Percentiles rank a stretch among this genome's conserved stretches.
Evolutionary conservation across 2,113 vertebrate species (phyloP).

Genomic region (Saimiri boliviensis): DNA sequence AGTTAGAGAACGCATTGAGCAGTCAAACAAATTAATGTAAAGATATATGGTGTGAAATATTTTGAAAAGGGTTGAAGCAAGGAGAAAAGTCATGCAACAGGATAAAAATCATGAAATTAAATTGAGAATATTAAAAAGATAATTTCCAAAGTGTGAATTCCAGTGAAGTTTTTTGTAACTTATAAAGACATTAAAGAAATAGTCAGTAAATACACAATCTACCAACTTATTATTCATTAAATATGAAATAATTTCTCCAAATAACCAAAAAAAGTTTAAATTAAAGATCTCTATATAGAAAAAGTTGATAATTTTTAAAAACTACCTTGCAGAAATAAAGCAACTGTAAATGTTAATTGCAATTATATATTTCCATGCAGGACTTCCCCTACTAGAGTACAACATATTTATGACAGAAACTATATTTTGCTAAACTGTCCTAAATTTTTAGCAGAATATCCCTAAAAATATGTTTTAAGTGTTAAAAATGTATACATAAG

Average conservation of each 20-base stretch:
- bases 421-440: neutral
- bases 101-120: neutral
- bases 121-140: neutral
- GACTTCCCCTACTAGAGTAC: neutral
- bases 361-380: neutral
- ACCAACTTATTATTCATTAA: neutral
- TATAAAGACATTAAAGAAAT: neutral
- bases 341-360: neutral
- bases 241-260: neutral
- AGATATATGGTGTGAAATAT: neutral
- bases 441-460: neutral
- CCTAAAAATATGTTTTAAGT: neutral
- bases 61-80: neutral
- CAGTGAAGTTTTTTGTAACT: neutral
- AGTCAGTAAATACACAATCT: neutral
- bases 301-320: neutral
- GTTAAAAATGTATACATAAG: neutral
- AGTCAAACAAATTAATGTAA: neutral
- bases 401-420: neutral
- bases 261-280: neutral
- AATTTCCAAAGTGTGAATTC: neutral
- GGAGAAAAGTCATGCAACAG: neutral
- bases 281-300: neutral
- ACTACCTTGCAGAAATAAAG: neutral
- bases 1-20: neutral